Base-by-base conservation (phyloP, 2,113 vertebrate species). In the Lepus americanus region DNA sequence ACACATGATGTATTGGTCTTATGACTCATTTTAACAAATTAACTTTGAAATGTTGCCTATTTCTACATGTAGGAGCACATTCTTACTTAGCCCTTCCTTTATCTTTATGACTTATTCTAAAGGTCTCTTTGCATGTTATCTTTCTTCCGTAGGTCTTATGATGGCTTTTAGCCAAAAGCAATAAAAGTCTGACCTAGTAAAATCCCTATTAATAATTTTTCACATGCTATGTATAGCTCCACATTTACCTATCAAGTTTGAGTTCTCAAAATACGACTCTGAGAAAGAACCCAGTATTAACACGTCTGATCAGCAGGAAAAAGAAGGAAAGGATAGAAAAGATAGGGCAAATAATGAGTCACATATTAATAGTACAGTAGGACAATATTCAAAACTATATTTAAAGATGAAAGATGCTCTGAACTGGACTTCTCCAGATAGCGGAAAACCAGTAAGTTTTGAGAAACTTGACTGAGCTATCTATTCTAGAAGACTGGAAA, bases 31-130 rank as follows among this genome's bases (percentile, higher is more conserved):
- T 90, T 90, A 87, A 94, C 82, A 91, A 94, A 64, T 83, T 91
- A 90, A 92, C 82, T 83, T 91, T 87, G 80, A 95, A 92, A 93
- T 90, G 29, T 74, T 83, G 59, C 36, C 33, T 84, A 78, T 36
- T 94, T 91, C 91, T 95, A 85, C 23, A 84, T 72, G 81, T 39
- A 84, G 22, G 44, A 66, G 73, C 12, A 87, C 64, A 29, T 82
- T 91, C 55, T 85, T 87, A 82, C 77, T 64, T 85, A 25, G 85
- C 29, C n/a, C 29, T 96, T 0, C 0, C 95, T 96, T 95, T 61
- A 96, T 92, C 76, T 96, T 87, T 87, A 70, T 87, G 73, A 74
- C 27, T 77, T 95, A 79, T 84, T 94, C 72, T 81, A 90, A 97
- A 96, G 55, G 29, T 95, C 51, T 94, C 53, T 53, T 67, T 81